phyloP scores from a whole-genome alignment of 2,797 vertebrate genomes.

The Morus bassanus region DNA sequence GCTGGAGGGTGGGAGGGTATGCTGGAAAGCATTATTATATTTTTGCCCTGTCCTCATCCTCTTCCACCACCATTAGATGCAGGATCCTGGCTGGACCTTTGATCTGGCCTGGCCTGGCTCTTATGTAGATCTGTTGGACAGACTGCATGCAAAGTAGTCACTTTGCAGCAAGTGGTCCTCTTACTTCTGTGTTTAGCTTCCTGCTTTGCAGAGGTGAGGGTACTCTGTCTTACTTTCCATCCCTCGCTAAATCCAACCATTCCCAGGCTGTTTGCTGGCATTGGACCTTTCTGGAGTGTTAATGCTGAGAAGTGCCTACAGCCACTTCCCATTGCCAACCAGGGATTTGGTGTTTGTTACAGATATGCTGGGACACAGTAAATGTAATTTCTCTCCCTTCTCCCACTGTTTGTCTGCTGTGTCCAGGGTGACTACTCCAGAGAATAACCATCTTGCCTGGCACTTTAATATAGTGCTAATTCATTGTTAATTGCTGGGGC shows the following conservation, averaged over 20 bases:
- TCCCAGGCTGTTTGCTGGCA: neutral
- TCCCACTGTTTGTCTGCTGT: neutral
- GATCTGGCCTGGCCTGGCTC: neutral
- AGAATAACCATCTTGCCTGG: conserved; percentile 26
- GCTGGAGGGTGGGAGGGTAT: neutral
- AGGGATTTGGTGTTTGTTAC: neutral
- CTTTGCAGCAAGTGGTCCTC: neutral
- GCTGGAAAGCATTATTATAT: neutral
- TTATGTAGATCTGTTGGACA: neutral
- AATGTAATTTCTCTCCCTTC: conserved; percentile 45
- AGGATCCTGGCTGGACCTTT: neutral
- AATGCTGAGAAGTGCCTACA: neutral
- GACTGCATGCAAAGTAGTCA: neutral
- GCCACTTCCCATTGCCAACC: neutral
- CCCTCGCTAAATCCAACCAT: neutral
- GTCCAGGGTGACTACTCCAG: conserved; percentile 40
- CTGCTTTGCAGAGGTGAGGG: neutral
- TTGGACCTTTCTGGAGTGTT: neutral
- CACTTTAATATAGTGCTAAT: conserved; percentile 56
- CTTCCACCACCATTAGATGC: neutral
- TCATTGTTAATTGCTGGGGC: conserved; percentile 60
- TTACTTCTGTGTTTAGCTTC: neutral
- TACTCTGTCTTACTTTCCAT: neutral
- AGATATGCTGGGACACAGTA: neutral
- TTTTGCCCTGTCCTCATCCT: neutral